A percentile compares a stretch with the other conserved stretches of the same genome.
These are phyloP conservation scores for Bactericera cockerelli DNA, from an alignment of 1,140 invertebrate genomes.

Conservation along the genomic window DNA sequence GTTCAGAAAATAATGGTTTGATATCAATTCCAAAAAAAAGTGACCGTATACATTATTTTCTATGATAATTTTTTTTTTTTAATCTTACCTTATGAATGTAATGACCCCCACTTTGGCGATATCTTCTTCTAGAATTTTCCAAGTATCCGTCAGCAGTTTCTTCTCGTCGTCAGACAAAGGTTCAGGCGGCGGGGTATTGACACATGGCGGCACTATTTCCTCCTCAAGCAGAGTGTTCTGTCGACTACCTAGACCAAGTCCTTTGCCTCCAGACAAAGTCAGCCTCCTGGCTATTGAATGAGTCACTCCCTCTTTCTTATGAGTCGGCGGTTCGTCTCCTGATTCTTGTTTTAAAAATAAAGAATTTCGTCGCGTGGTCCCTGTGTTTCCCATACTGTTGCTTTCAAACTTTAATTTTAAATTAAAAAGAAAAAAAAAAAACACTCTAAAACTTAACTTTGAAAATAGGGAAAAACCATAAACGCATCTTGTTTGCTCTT, in stretches of 20 bases:
- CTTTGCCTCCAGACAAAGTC: not conserved
- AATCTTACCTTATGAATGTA: conserved; percentile 34
- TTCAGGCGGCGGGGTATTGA: conserved; percentile 15
- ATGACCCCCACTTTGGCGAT: conserved; percentile 38
- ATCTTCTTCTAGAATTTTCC: conserved; percentile 35
- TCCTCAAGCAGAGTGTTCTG: conserved; percentile 21
- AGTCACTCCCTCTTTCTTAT: conserved; percentile 6
- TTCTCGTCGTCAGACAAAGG: conserved; percentile 32
- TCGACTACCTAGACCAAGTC: conserved; percentile 15
- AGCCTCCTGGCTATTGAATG: not conserved
- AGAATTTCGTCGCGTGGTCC: conserved; percentile 20
- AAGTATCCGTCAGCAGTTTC: conserved; percentile 30
- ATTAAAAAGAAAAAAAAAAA: too few species aligned
- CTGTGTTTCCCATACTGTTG: conserved; percentile 21
- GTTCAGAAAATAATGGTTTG: too few species aligned
- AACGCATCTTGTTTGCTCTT: too few species aligned
- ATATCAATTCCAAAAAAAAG: too few species aligned
- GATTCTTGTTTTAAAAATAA: conserved; percentile 22
- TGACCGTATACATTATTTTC: too few species aligned
- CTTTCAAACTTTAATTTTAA: too few species aligned
- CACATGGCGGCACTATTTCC: conserved; percentile 12
- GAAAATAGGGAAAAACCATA: too few species aligned
- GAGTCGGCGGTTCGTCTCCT: conserved; percentile 11
- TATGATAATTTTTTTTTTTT: too few species aligned
- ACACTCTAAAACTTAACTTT: too few species aligned